Percentiles rank a stretch among this genome's conserved stretches.
Conservation (phyloP, 2,797 vertebrate species). For the Spea hammondii region DNA sequence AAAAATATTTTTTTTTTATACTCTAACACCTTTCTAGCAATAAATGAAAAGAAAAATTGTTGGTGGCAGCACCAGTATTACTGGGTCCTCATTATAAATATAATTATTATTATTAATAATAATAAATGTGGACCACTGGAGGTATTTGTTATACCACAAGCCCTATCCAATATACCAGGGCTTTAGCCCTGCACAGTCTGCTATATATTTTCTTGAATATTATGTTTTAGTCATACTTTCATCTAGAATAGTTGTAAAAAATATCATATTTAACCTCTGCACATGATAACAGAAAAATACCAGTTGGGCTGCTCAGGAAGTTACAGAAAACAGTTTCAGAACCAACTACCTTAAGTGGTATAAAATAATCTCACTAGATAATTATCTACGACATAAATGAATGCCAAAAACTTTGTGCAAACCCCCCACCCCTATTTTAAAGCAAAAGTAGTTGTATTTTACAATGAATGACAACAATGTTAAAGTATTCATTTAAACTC, state of each 20-base stretch:
- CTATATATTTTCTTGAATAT: no score
- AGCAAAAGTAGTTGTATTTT: background rate
- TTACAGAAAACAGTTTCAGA: conserved; percentile 1
- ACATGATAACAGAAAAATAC: background rate
- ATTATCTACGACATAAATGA: conserved; percentile 1
- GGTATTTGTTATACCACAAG: no score
- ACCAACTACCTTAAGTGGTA: background rate
- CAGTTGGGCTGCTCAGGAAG: background rate
- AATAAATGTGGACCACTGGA: no score
- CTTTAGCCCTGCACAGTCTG: no score
- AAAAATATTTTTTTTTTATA: no score
- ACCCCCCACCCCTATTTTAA: background rate
- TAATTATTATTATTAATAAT: no score
- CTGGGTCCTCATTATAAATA: no score
- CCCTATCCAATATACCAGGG: no score
- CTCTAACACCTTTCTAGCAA: no score
- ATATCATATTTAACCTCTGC: background rate
- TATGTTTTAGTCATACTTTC: background rate
- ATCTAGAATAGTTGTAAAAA: background rate
- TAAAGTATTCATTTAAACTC: no score
- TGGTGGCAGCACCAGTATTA: no score
- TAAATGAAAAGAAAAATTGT: no score
- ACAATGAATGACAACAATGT: background rate
- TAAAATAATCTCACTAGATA: conserved; percentile 6
- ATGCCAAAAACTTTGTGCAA: background rate